These are phyloP conservation scores for Tenthredo livida DNA, from an alignment of 2,888 invertebrate species.

Conservation along the genomic window DNA sequence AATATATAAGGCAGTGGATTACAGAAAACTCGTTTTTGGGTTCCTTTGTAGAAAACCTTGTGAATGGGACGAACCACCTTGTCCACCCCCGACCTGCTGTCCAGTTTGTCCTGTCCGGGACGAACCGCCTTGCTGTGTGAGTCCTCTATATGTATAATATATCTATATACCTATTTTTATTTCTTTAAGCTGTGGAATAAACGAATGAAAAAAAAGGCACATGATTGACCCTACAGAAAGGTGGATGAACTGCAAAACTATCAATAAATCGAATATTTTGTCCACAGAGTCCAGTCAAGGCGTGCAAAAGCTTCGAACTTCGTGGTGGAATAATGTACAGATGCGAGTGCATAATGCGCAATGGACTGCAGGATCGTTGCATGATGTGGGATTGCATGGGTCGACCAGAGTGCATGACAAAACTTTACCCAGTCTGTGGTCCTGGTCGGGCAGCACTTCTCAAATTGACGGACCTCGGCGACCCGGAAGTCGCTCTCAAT, in stretches of 20 bases:
- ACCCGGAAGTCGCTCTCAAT: constrained; percentile 66
- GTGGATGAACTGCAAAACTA: background rate
- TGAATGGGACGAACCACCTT: constrained; percentile 73
- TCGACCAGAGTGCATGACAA: constrained; percentile 75
- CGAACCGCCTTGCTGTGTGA: constrained; percentile 64
- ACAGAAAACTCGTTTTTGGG: background rate
- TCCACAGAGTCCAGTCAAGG: constrained; percentile 67
- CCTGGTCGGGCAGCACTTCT: constrained; percentile 71
- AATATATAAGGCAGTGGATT: background rate
- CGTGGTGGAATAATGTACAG: constrained; percentile 71
- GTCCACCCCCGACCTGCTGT: constrained; percentile 65
- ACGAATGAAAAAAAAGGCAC: background rate
- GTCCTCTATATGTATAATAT: constrained; percentile 54
- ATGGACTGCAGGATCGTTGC: constrained; percentile 77
- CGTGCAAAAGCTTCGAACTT: constrained; percentile 72
- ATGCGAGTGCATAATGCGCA: constrained; percentile 76
- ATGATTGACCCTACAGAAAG: background rate
- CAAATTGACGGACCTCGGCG: constrained; percentile 72
- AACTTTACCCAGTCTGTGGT: constrained; percentile 73
- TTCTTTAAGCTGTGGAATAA: background rate
- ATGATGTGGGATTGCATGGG: constrained; percentile 74
- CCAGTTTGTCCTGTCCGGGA: constrained; percentile 59
- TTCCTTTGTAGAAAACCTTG: constrained; percentile 70
- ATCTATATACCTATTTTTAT: background rate
- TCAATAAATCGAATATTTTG: background rate